Evolutionary conservation across 2,888 invertebrate species (phyloP).

Genomic region (Leptodirus hochenwartii): DNA sequence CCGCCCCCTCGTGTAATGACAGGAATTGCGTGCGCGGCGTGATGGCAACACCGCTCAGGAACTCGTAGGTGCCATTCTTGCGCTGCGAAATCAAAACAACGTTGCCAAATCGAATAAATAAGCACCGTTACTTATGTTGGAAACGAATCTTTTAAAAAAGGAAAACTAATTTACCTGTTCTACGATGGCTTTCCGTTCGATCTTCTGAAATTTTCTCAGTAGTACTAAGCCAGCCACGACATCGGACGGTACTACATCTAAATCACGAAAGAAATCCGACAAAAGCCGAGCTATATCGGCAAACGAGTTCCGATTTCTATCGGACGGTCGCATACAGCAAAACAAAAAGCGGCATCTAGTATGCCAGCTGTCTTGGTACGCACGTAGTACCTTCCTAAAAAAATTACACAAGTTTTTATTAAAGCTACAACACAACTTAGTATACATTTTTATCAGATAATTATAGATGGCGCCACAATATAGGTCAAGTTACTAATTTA

Average conservation of each 20-base stretch:
- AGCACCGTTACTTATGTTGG: too few relatives aligned
- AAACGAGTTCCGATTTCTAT: conserved; percentile 65
- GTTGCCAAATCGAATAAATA: background rate
- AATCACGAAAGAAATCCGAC: conserved; percentile 72
- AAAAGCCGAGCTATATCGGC: conserved; percentile 66
- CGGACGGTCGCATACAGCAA: conserved; percentile 64
- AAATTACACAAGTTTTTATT: too few relatives aligned
- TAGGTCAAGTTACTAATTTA: too few relatives aligned
- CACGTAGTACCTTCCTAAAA: conserved; percentile 64
- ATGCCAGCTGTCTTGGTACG: conserved; percentile 80
- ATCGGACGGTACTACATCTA: conserved; percentile 78
- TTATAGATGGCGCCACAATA: too few relatives aligned
- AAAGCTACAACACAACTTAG: too few relatives aligned
- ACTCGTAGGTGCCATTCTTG: conserved; percentile 69
- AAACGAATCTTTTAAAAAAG: background rate
- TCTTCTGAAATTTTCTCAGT: conserved; percentile 60
- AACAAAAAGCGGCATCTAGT: conserved; percentile 62
- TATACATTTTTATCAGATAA: too few relatives aligned
- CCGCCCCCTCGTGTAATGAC: conserved; percentile 55
- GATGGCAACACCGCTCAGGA: conserved; percentile 67
- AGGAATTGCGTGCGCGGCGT: conserved; percentile 68
- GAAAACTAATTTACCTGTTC: conserved; percentile 32
- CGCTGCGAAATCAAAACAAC: conserved; percentile 30
- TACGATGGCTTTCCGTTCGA: conserved; percentile 56
- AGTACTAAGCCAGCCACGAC: conserved; percentile 70